Base-by-base conservation (phyloP, 2,888 invertebrate genomes). In the Lepidocyrtoides sp. region DNA sequence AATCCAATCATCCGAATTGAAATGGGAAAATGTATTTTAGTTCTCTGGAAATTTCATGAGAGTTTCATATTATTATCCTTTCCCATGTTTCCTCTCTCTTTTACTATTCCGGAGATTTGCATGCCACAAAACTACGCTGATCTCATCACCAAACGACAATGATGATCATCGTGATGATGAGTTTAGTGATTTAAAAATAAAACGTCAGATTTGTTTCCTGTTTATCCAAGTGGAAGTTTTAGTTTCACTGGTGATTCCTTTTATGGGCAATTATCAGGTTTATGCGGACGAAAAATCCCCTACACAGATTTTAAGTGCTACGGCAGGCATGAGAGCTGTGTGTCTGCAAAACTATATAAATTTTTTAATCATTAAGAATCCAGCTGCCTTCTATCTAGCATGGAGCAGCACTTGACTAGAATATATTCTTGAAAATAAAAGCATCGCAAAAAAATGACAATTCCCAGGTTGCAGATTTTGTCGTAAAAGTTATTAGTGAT, bases 1-100 rank as follows among this genome's bases (percentile, higher is more conserved):
- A 82, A 82, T 82, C 82, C 63, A 82, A 82, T 77, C 77, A 77
- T 82, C 63, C 82, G 63, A 63, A 82, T 44, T 60, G 82, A 41
- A 60, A 82, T 60, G 82, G 63, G 51, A 77, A 77, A 82, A 82
- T 82, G 82, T 63, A 63, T 82, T 82, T 63, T 44, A 82, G 63
- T 82, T 82, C 63, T 26, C 82, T 51, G 51, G 48, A 51, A 8
- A 77, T 77, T 77, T 75, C 44, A 75, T 48, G 48, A 75, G 75
- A 75, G 51, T 51, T 75, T 77, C 51, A 77, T 77, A 77, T 51
- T 54, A 77, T 77, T 77, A 77, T 77, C 77, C 77, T 51, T 77
- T 75, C 54, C 23, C 41, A 10, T 32, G 12, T 54, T 44, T 60
- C 26, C 17, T 72, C 44, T n/a, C 29, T 66, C n/a, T 36, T 23